These are phyloP conservation scores for Lampris incognitus DNA, from an alignment of 2,113 vertebrate species.

Conservation along the genomic window DNA sequence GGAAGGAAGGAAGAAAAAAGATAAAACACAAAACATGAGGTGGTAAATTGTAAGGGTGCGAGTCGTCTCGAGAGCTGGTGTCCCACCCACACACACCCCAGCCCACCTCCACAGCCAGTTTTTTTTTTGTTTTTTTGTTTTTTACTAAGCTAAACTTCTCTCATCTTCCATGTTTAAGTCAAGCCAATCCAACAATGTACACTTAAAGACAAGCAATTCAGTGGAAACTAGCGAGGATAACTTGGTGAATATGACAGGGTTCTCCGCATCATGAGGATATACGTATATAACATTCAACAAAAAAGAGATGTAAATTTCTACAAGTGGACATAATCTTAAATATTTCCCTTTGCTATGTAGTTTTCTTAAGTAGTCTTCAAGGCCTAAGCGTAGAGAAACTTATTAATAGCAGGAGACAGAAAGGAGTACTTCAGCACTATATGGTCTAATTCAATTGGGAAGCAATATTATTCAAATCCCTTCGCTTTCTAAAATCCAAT, in stretches of 20 bases:
- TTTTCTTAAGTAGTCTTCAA: neutral
- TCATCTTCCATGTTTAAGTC: conserved; percentile 38
- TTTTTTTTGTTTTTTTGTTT: neutral
- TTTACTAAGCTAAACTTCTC: conserved; percentile 23
- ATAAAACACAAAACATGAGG: conserved; percentile 14
- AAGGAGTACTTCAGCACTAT: conserved; percentile 6
- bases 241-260: conserved; percentile 24
- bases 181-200: conserved; percentile 54
- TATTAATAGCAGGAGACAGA: neutral
- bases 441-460: conserved; percentile 37
- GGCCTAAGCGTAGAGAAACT: neutral
- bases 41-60: conserved; percentile 18
- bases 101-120: conserved; percentile 31
- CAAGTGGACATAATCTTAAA: neutral
- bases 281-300: neutral
- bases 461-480: conserved; percentile 25
- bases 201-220: conserved; percentile 37
- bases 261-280: neutral
- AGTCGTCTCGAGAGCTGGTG: conserved; percentile 48
- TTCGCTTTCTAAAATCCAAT: conserved; percentile 23
- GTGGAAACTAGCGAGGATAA: conserved; percentile 21
- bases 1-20: conserved; percentile 9
- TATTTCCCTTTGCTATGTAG: neutral
- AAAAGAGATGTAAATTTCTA: neutral
- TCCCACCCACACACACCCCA: conserved; percentile 52